Percentiles rank a stretch among this genome's conserved stretches.
phyloP scores from a whole-genome alignment of 1,140 invertebrate species.

The Meloidogyne chitwoodi region DNA sequence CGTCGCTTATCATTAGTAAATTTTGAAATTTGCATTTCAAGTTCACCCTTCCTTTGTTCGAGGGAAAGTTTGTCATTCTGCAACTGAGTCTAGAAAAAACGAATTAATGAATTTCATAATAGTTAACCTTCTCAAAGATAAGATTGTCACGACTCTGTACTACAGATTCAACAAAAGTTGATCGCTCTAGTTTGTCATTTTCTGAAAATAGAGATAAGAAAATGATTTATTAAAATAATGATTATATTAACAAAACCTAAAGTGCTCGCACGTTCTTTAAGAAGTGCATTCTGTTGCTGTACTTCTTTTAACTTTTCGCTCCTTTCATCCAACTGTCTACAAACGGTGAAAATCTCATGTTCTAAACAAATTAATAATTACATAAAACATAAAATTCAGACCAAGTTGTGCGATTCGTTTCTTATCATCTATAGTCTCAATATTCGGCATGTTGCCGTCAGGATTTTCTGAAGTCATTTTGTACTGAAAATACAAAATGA shows the following conservation, averaged over 20 bases:
- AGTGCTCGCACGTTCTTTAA: constrained; percentile 13
- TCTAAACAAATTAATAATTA: constrained; percentile 7
- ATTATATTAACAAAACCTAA: constrained; percentile 9
- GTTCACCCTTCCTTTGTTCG: constrained; percentile 1
- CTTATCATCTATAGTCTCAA: constrained; percentile 17
- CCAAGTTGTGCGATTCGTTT: constrained; percentile 21
- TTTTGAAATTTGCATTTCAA: constrained; percentile 19
- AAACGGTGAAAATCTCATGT: constrained; percentile 17
- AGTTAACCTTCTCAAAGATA: constrained; percentile 12
- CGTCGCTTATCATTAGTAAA: constrained; percentile 16
- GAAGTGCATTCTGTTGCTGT: constrained; percentile 11
- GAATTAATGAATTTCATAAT: not conserved
- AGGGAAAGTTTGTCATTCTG: constrained; percentile 16
- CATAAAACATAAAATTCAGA: not conserved
- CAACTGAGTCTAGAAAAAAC: constrained; percentile 16
- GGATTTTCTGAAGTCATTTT: not conserved
- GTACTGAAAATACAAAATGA: too few relatives aligned
- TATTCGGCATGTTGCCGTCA: not conserved
- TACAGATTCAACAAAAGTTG: constrained; percentile 2
- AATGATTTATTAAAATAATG: too few relatives aligned
- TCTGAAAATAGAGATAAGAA: constrained; percentile 15
- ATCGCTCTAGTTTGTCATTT: constrained; percentile 15
- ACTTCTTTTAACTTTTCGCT: constrained; percentile 5
- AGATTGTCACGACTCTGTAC: constrained; percentile 10
- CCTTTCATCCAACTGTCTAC: constrained; percentile 22